phyloP scores from a whole-genome alignment of 1,140 invertebrate species.

The Phortica variegata region DNA sequence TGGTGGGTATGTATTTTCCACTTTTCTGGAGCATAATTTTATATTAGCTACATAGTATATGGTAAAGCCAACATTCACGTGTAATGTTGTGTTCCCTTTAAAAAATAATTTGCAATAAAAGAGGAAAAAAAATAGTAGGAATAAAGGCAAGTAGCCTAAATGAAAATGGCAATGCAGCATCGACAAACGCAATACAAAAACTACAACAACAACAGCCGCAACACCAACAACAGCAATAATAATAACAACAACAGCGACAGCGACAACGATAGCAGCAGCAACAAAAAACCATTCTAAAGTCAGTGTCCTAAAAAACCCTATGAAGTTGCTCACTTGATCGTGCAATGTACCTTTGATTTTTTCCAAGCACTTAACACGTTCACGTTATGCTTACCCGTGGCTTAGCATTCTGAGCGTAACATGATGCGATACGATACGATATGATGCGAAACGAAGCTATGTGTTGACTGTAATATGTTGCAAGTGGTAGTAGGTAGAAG shows the following conservation, averaged over 20 bases:
- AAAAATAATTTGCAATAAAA: too few relatives aligned
- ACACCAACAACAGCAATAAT: not conserved
- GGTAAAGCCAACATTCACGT: too few relatives aligned
- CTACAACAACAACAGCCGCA: not conserved
- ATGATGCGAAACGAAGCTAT: constrained; percentile 5
- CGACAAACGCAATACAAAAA: not conserved
- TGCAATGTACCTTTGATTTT: constrained; percentile 49
- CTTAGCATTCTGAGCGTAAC: not conserved
- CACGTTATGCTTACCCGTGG: constrained; percentile 1
- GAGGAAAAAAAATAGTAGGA: too few relatives aligned
- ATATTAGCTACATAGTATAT: too few relatives aligned
- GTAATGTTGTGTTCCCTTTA: too few relatives aligned
- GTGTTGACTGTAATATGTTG: constrained; percentile 9
- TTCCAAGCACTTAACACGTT: constrained; percentile 24
- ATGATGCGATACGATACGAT: not conserved
- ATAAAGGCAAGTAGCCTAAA: too few relatives aligned
- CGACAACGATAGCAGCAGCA: too few relatives aligned
- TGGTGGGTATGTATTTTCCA: too few relatives aligned
- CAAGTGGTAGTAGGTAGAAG: constrained; percentile 1
- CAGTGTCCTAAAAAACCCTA: constrained; percentile 50
- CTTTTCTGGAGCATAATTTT: too few relatives aligned
- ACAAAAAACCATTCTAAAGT: constrained; percentile 37
- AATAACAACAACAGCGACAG: not conserved
- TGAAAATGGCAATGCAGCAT: constrained; percentile 4
- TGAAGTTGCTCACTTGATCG: constrained; percentile 56